Percentiles rank a stretch among this genome's conserved stretches.
Conservation (phyloP, 2,888 invertebrate species). For the Strigamia maritima region DNA sequence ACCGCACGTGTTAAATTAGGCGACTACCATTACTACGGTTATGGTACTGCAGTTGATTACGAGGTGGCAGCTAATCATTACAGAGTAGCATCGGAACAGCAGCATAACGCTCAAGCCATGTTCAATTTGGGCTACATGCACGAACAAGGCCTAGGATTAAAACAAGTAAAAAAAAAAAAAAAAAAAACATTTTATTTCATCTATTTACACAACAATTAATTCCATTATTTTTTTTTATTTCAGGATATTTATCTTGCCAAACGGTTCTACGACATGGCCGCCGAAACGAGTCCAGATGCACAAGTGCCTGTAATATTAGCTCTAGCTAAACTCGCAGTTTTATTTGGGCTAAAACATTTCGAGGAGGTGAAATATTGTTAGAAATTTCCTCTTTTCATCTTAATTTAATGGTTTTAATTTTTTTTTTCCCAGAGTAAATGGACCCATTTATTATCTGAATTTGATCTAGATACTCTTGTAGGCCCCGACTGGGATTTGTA, state of each 20-base stretch:
- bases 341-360: constrained; percentile 69
- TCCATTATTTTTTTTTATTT: constrained; percentile 42
- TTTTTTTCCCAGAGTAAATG: constrained; percentile 50
- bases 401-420: neutral
- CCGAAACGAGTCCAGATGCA: constrained; percentile 88
- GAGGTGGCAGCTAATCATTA: constrained; percentile 90
- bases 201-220: neutral
- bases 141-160: constrained; percentile 91
- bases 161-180: constrained; percentile 59
- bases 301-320: constrained; percentile 90
- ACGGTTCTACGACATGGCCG: constrained; percentile 93
- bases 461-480: constrained; percentile 65
- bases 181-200: constrained; percentile 18
- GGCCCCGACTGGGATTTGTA: constrained; percentile 93
- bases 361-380: constrained; percentile 62
- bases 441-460: constrained; percentile 50
- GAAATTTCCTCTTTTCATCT: constrained; percentile 44
- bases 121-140: constrained; percentile 99
- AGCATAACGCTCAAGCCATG: constrained; percentile 96
- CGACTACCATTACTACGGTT: constrained; percentile 97
- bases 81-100: constrained; percentile 85
- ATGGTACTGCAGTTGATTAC: constrained; percentile 85
- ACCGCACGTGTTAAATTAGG: constrained; percentile 79
- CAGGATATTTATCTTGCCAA: constrained; percentile 91
- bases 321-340: constrained; percentile 72